These are phyloP conservation scores for Sabatieria punctata DNA, from an alignment of 2,888 invertebrate genomes.

Conservation along the genomic window DNA sequence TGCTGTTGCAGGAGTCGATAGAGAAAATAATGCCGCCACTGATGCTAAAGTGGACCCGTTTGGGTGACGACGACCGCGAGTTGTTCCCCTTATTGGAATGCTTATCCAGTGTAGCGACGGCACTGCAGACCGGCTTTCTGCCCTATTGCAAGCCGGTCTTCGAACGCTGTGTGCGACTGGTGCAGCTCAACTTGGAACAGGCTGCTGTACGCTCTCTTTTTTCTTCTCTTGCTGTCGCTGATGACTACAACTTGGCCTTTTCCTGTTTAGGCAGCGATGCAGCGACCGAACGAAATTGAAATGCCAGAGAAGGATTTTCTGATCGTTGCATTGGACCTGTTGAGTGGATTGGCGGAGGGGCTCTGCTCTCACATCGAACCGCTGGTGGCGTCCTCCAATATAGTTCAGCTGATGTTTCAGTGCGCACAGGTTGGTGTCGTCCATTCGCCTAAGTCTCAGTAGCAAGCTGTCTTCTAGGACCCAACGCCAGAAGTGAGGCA, in stretches of 20 bases:
- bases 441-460: conserved; percentile 21
- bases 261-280: conserved; percentile 55
- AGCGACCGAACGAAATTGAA: conserved; percentile 79
- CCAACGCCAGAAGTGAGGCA: conserved; percentile 93
- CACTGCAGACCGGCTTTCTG: conserved; percentile 82
- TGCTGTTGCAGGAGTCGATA: conserved; percentile 68
- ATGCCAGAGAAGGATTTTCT: conserved; percentile 79
- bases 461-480: conserved; percentile 44
- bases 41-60: conserved; percentile 90
- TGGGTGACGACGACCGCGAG: conserved; percentile 96
- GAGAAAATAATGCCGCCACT: conserved; percentile 91
- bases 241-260: neutral
- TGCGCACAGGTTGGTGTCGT: conserved; percentile 86
- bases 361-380: conserved; percentile 81
- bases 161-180: conserved; percentile 78
- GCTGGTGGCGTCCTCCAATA: conserved; percentile 74
- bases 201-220: conserved; percentile 51
- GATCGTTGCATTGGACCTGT: conserved; percentile 89
- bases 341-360: conserved; percentile 91
- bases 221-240: no score
- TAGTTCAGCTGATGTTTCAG: conserved; percentile 84
- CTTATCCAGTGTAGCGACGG: conserved; percentile 90
- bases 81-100: conserved; percentile 92
- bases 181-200: conserved; percentile 87
- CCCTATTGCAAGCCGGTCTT: conserved; percentile 97